Base-by-base conservation (phyloP, 2,113 vertebrate species). In the Strix aluco region DNA sequence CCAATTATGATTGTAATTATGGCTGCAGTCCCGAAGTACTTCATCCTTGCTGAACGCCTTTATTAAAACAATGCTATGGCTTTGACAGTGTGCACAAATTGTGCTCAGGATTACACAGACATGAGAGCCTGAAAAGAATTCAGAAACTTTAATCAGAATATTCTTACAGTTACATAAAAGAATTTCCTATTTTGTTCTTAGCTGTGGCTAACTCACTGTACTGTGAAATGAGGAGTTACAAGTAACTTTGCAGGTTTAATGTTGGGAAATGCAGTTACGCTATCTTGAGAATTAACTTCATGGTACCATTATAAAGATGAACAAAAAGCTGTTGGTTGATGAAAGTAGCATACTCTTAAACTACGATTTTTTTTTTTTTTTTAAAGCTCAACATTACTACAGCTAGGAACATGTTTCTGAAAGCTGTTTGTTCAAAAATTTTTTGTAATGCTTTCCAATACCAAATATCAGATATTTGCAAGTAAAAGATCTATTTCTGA, bases 1-100 rank as follows among this genome's bases (percentile, higher is more conserved):
- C 54, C 49, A 69, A 62, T 88, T 92, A 86, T 51, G n/a, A 9
- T 30, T 70, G 46, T 80, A 88, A 92, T 94, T 94, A 91, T 81
- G 75, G 51, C 42, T 34, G 8, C 67, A 83, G 62, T 91, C 46
- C 34, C 42, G 25, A 73, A 70, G 40, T 51, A 14, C 55, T 86
- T 83, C 51, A 83, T 80, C 52, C n/a, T 88, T 2, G 0, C 46
- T 74, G 67, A 62, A 66, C 0, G 5, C 20, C 17, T 86, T 90
- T 92, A 62, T 83, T 90, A 81, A 95, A 95, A 70, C 19, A 29
- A 10, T 66, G 54, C 46, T 58, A 10, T 83, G 93, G 54, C 34
- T 91, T 91, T 86, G 88, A 42, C 51, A 69, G 23, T 1, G 15
- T 78, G 67, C 47, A 58, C 58, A 77, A 65, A 58, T 58, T 58